phyloP scores from a whole-genome alignment of 1,140 invertebrate genomes.

The Formica selysi region DNA sequence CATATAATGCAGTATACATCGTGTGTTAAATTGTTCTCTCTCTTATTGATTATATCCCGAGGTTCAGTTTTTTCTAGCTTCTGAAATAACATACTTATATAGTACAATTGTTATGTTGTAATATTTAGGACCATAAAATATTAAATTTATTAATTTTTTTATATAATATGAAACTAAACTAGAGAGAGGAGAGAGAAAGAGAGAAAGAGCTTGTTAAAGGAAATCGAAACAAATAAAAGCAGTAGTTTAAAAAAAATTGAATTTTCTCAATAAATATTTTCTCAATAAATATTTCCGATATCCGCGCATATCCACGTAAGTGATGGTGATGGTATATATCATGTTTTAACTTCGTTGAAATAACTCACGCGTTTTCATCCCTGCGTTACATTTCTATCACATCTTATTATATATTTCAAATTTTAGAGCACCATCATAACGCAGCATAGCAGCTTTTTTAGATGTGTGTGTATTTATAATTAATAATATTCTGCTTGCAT shows the following conservation, averaged over 20 bases:
- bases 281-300: constrained; percentile 6
- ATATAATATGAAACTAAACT: neutral
- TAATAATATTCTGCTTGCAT: constrained; percentile 10
- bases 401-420: neutral
- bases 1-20: constrained; percentile 10
- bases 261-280: constrained; percentile 15
- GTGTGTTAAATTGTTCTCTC: neutral
- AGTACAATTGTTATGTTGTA: neutral
- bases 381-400: no score
- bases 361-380: neutral
- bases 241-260: neutral
- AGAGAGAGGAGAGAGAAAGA: neutral
- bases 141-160: neutral
- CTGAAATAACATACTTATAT: neutral
- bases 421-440: neutral
- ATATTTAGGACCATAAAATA: neutral
- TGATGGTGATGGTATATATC: neutral
- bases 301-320: neutral
- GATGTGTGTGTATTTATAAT: neutral
- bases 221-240: neutral
- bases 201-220: neutral
- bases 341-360: neutral
- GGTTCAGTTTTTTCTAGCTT: neutral
- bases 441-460: neutral
- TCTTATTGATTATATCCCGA: neutral